These are phyloP conservation scores for Rhinolophus ferrumequinum DNA, from an alignment of 2,113 vertebrate species.

Conservation along the genomic window DNA sequence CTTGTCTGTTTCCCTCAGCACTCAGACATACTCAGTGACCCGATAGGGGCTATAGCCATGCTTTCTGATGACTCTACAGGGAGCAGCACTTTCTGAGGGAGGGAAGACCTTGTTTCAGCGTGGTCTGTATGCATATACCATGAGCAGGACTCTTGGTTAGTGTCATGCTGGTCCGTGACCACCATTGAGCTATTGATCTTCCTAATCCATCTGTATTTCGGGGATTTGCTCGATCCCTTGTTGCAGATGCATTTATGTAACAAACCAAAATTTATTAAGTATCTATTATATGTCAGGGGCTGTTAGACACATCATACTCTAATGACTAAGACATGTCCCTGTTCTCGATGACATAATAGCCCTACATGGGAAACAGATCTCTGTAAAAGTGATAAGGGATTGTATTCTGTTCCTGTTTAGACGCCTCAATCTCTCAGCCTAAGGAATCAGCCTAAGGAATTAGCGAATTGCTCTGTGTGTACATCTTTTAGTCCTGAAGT, in stretches of 20 bases:
- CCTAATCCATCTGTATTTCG: background rate
- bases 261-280: background rate
- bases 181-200: background rate
- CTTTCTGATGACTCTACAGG: background rate
- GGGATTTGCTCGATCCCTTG: background rate
- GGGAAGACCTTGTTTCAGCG: background rate
- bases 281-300: background rate
- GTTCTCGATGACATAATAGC: background rate
- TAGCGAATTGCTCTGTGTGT: background rate
- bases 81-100: background rate
- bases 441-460: background rate
- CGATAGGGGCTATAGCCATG: accelerated
- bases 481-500: background rate
- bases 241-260: background rate
- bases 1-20: background rate
- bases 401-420: background rate
- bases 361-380: background rate
- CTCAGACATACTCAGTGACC: accelerated
- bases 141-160: background rate
- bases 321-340: background rate
- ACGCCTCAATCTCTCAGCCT: no score
- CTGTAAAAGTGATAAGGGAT: background rate
- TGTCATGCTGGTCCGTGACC: background rate
- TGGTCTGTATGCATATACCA: background rate
- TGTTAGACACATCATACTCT: background rate